Evolutionary conservation across 1,140 invertebrate genomes (phyloP), one percentile per base, ranked within the genome.

Genomic region (Sitophilus oryzae): DNA sequence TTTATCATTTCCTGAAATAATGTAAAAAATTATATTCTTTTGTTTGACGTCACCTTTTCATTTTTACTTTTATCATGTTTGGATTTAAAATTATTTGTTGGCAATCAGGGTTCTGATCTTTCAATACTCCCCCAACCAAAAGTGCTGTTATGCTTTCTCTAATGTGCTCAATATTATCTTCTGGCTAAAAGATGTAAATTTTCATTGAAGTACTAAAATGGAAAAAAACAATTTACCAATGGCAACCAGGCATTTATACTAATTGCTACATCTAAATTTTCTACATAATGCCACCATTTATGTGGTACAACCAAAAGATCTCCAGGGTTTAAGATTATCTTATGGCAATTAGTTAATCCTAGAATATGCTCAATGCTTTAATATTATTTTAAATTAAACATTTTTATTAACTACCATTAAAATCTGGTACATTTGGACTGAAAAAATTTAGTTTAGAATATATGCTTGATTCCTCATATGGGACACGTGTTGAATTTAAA

Each of bases 241-340:
- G 88, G 84, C 52, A 96, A 70, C 93, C 93, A 97, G 38, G 85
- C 80, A 76, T 97, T 97, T 0, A 96, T 77, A 65, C 88, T 86
- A 11, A 96, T 80, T 15, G 86, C 79, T 15, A 77, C 72, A 53
- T 83, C 80, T 37, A 88, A 64, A 63, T 88, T 88, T 72, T 93
- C 88, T 3, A 96, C 94, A 76, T 89, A 95, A 78, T 98, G 94
- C 94, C 94, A 98, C 93, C 93, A 97, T 45, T 89, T 83, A 60
- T 80, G 79, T 6, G 94, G 94, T 1, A 98, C 85, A 67, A 89
- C 82, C 8, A 98, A 72, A 4, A 93, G 84, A 75, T 97, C 89
- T 1, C 91, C 92, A 6, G 90, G 82, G 41, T 85, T 76, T 21
- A 97, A 73, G 16, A 74, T 78, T 15, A 91, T 75, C 22, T 79